Evolutionary conservation across 2,797 vertebrate species (phyloP).

Genomic region (Acestrorhynchus altus): DNA sequence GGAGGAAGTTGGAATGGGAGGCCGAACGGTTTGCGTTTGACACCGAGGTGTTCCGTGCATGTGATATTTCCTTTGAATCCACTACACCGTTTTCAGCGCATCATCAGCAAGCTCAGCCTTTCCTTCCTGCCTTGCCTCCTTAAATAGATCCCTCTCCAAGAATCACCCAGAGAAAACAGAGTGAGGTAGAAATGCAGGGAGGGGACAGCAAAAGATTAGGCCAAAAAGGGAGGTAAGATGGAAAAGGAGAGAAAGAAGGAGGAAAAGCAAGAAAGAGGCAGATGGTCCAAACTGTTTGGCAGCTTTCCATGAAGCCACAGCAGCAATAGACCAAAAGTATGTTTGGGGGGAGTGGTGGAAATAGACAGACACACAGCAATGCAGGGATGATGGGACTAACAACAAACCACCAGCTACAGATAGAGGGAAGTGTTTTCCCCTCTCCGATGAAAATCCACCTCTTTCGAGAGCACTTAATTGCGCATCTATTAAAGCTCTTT

Average conservation of each 20-base stretch:
- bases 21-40: conserved; percentile 58
- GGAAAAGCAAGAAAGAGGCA: conserved; percentile 21
- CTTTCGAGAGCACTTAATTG: no score
- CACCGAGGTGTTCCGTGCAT: conserved; percentile 61
- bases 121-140: conserved; percentile 65
- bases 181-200: conserved; percentile 28
- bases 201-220: conserved; percentile 16
- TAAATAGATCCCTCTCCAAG: conserved; percentile 71
- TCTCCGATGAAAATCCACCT: not conserved
- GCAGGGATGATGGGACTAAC: not conserved
- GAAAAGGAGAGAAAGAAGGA: conserved; percentile 17
- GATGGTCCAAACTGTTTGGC: conserved; percentile 41
- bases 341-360: not conserved
- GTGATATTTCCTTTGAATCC: conserved; percentile 77
- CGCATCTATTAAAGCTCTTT: no score
- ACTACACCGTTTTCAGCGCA: conserved; percentile 69
- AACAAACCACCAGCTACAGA: conserved; percentile 13
- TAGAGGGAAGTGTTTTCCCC: conserved; percentile 11
- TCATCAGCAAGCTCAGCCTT: conserved; percentile 68
- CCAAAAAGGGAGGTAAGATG: conserved; percentile 33
- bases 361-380: not conserved
- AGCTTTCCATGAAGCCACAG: conserved; percentile 18
- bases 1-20: conserved; percentile 49
- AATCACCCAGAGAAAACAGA: conserved; percentile 60
- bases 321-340: conserved; percentile 20